Evolutionary conservation across 23 tunicate species (phyloP), one percentile per base, ranked within the genome.

Genomic region (Clavelina lepadiformis): DNA sequence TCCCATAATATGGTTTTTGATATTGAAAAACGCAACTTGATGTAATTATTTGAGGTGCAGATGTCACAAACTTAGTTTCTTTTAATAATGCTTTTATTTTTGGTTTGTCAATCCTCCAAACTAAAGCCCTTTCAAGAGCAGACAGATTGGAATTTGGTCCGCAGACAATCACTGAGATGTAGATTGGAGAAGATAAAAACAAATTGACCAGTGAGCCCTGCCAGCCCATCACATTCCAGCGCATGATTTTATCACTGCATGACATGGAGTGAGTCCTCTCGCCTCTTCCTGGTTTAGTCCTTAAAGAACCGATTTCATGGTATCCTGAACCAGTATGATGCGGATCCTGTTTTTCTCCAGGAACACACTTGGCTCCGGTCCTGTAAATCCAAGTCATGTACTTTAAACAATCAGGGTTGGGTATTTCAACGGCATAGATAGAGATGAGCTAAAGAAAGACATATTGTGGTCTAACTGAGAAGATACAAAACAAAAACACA

Each of bases 251-350:
- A 46, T 88, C 96, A 38, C 96, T 88, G 69, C 96, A 88, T 11
- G 86, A 79, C 96, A 88, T 88, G 2, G 96, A 88, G n/a, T 37
- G 49, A 2, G 96, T 88, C 21, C 69, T 50, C 5, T 61, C 73
- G 5, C 96, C 96, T 0, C 96, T 68, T 2, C 96, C 96, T 27
- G 96, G 96, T 61, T 88, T 88, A 19, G 71, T 80, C 6, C 96
- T 33, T 33, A 88, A 68, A 0, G 38, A 30, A 2, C 85, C 80
- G 18, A 69, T 30, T 5, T 53, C 55, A 51, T 88, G 96, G 36
- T 73, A 88, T 51, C 33, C 28, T 11, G 51, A 3, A 1, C 85
- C 85, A 6, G 45, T 13, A 31, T 34, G 24, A 27, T 45, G 62
- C 28, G 56, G 38, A 61, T 88, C 96, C 32, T 52, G 46, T 0